Base-by-base conservation (phyloP, 1,140 invertebrate genomes). In the Melanaphis sacchari region DNA sequence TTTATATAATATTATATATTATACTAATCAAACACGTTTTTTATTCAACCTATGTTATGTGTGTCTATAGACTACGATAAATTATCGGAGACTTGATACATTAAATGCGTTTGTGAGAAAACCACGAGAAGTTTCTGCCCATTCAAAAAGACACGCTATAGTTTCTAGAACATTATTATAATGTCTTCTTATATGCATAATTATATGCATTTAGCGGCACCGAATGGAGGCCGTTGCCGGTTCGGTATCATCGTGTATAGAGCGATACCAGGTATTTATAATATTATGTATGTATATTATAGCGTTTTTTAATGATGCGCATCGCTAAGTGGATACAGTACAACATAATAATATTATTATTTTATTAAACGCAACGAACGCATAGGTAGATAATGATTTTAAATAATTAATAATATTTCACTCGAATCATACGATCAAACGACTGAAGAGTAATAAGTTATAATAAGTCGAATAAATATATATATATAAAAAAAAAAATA, bases 161-260 rank as follows among this genome's bases (percentile, higher is more conserved):
- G 59, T 66, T 66, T 66, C 9, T 66, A 66, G 59, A 66, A 66
- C 11, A 31, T 31, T 66, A 66, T 66, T n/a, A 66, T 66, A 49
- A 66, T 66, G 59, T 66, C 59, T 66, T 66, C 59, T 66, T 66
- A 66, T 66, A 66, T 66, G 59, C 59, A 66, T 66, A 66, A 66
- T 66, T 66, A 66, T n/a, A 4, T 15, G 24, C 59, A 66, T 66
- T 66, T n/a, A 66, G 59, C 59, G 59, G 54, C 54, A 54, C 8
- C 54, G 54, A 54, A 26, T 54, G 54, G 54, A 31, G 54, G 59
- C 59, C 31, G 11, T 66, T 31, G 31, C 59, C 59, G 31, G 59
- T n/a, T n/a, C 31, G 59, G 59, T 31, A 66, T 66, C 31, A 3
- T 1, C 26, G 59, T 31, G 54, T 31, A 26, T 7, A 24, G 4